Evolutionary conservation across 2,113 vertebrate genomes (phyloP).

Genomic region (Sitta europaea): DNA sequence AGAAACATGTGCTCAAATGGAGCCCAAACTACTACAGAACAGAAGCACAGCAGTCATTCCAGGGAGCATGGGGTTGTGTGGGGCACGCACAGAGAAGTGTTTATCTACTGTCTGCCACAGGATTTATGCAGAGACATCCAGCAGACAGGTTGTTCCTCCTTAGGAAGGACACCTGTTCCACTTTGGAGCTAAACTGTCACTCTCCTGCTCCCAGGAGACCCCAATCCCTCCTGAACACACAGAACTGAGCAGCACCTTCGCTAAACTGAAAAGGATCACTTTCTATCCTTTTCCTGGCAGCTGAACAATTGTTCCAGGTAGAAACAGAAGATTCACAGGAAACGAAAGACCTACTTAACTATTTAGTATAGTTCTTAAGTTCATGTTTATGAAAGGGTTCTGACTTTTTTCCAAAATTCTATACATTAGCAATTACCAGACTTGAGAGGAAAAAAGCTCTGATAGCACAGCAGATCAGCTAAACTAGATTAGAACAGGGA

Average conservation of each 20-base stretch:
- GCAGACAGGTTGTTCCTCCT: not conserved
- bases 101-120: not conserved
- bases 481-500: not conserved
- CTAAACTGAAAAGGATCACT: not conserved
- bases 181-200: not conserved
- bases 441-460: not conserved
- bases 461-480: not conserved
- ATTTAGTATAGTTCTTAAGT: not conserved
- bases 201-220: not conserved
- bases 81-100: not conserved
- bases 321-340: not conserved
- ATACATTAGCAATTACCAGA: not conserved
- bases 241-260: not conserved
- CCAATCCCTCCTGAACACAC: not conserved
- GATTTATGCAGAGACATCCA: not conserved
- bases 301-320: not conserved
- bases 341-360: not conserved
- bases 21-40: not conserved
- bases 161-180: not conserved
- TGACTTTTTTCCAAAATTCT: not conserved
- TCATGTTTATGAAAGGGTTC: not conserved
- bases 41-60: not conserved
- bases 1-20: not conserved
- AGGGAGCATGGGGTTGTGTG: not conserved
- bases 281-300: not conserved